Conservation (phyloP, 1,140 invertebrate genomes). For the Phocides pigmalion region DNA sequence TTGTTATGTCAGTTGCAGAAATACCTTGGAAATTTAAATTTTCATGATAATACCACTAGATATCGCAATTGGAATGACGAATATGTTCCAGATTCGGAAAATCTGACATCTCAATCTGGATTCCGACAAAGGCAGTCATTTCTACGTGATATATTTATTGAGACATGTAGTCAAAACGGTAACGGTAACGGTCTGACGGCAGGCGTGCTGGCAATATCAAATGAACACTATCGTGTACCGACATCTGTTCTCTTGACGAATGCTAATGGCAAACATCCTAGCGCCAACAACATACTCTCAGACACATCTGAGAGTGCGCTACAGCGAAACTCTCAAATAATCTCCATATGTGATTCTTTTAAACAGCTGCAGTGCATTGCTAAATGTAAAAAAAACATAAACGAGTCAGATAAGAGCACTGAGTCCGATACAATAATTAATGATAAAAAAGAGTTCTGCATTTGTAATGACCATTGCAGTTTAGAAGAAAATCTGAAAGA, state of each 20-base stretch:
- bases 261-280: conserved; percentile 59
- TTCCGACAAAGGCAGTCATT: conserved; percentile 63
- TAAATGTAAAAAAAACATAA: conserved; percentile 3
- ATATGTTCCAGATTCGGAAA: conserved; percentile 44
- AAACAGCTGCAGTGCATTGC: conserved; percentile 17
- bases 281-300: conserved; percentile 40
- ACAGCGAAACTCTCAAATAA: conserved; percentile 1
- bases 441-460: neutral
- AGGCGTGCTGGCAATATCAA: conserved; percentile 67
- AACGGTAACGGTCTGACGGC: conserved; percentile 59
- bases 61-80: conserved; percentile 42
- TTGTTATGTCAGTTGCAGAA: conserved; percentile 31
- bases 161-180: conserved; percentile 66
- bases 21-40: conserved; percentile 40
- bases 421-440: neutral
- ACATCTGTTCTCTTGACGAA: conserved; percentile 62
- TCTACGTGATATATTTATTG: conserved; percentile 69
- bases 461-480: neutral
- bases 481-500: neutral
- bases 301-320: conserved; percentile 37
- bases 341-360: conserved; percentile 18
- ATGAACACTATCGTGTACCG: conserved; percentile 58
- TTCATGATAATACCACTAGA: conserved; percentile 33
- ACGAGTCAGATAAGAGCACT: conserved; percentile 1
- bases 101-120: conserved; percentile 49